Evolutionary conservation across 2,113 vertebrate species (phyloP), one percentile per base, ranked within the genome.

Genomic region (Rhadina sibilatrix): DNA sequence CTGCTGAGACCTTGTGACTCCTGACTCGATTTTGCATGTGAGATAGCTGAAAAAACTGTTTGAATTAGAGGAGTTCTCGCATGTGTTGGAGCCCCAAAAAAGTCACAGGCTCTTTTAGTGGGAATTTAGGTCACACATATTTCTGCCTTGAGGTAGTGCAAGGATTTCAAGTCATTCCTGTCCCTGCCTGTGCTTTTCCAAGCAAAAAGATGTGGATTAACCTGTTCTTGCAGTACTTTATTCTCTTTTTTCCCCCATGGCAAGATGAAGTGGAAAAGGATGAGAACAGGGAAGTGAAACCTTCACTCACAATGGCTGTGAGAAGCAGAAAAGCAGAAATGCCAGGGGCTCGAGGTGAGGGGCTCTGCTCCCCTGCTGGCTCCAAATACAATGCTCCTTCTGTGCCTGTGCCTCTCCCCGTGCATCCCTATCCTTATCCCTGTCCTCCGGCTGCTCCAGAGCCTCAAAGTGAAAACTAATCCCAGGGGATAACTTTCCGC

Each of bases 381-480:
- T 40, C 53, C 33, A 53, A 47, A 86, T 8, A 38, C 2, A 21
- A 78, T 82, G 60, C 35, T 83, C 37, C 0, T 1, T 60, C 70
- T 40, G 21, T 76, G 65, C 35, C 52, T 1, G 0, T 13, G n/a
- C 60, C 70, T 63, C 27, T 85, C 50, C 44, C 38, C 10, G 3
- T 7, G 4, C 40, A 65, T 59, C 81, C 68, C 59, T 4, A 11
- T 49, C 56, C 33, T 80, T 38, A 50, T 81, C 47, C 74, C 57
- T 14, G 28, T 90, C 9, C 19, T 17, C 82, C 2, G 19, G 63
- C 89, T 95, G 91, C 80, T 92, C 54, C 25, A 2, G n/a, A 53
- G 78, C 64, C 87, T 91, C 91, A 66, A 65, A 89, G 60, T 87
- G 90, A 93, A 97, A 95, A 70, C 80, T 61, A 89, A 91, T 88